phyloP scores from a whole-genome alignment of 2,113 vertebrate species.

The Deroptyus accipitrinus region DNA sequence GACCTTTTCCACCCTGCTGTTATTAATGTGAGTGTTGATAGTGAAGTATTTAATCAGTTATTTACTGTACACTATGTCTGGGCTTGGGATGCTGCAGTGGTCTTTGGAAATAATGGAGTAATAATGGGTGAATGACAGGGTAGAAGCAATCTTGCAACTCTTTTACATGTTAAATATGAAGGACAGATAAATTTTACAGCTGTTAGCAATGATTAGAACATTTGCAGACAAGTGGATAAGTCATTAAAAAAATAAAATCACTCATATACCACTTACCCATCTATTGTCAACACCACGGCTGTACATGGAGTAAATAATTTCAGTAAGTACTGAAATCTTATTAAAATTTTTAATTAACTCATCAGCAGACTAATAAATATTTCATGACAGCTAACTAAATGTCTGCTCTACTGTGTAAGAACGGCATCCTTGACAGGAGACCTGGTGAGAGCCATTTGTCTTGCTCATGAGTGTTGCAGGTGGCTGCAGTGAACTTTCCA shows the following conservation, averaged over 20 bases:
- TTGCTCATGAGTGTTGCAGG: neutral
- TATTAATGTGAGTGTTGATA: neutral
- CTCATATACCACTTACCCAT: neutral
- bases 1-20: neutral
- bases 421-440: neutral
- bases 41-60: neutral
- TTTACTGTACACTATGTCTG: neutral
- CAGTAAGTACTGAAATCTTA: neutral
- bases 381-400: neutral
- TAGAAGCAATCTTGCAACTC: neutral
- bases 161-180: neutral
- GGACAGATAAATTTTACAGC: neutral
- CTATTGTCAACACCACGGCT: neutral
- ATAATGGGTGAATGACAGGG: neutral
- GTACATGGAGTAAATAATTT: neutral
- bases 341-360: conserved; percentile 23
- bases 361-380: conserved; percentile 24
- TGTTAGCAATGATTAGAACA: neutral
- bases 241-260: neutral
- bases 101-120: neutral
- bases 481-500: neutral
- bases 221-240: conserved; percentile 3
- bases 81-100: neutral
- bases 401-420: neutral
- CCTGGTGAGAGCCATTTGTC: neutral